These are phyloP conservation scores for Heliconius melpomene DNA, from an alignment of 1,140 invertebrate genomes.

Conservation along the genomic window DNA sequence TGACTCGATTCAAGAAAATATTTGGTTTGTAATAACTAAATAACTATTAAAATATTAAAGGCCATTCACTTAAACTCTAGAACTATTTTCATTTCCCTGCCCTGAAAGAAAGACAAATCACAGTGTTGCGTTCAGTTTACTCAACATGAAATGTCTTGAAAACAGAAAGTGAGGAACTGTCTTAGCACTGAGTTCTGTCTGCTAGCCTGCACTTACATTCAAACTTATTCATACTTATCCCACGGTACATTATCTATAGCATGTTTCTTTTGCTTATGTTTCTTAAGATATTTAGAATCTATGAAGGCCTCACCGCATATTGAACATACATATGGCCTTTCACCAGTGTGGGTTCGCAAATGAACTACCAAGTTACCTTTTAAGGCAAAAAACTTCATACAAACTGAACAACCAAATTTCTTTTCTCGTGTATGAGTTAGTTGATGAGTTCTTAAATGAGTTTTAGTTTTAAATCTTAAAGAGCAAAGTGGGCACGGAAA, in stretches of 20 bases:
- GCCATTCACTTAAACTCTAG: neutral
- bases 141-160: too few species aligned
- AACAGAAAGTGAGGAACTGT: too few species aligned
- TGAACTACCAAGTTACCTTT: constrained; percentile 79
- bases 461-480: constrained; percentile 81
- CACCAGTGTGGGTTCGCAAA: constrained; percentile 81
- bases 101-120: too few species aligned
- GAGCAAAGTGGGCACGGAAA: constrained; percentile 80
- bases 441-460: constrained; percentile 81
- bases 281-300: constrained; percentile 80
- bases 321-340: constrained; percentile 84
- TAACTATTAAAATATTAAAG: neutral
- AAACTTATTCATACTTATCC: constrained; percentile 60
- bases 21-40: neutral
- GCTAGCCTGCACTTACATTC: neutral
- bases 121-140: too few species aligned
- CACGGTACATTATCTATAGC: constrained; percentile 74
- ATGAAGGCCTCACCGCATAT: constrained; percentile 83
- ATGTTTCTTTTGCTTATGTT: constrained; percentile 78
- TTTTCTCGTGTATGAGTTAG: constrained; percentile 81
- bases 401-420: constrained; percentile 80
- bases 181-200: too few species aligned
- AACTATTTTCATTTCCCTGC: too few species aligned
- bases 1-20: neutral
- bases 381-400: constrained; percentile 79